phyloP scores from a whole-genome alignment of 1,140 invertebrate genomes.

The Dryas iulia region DNA sequence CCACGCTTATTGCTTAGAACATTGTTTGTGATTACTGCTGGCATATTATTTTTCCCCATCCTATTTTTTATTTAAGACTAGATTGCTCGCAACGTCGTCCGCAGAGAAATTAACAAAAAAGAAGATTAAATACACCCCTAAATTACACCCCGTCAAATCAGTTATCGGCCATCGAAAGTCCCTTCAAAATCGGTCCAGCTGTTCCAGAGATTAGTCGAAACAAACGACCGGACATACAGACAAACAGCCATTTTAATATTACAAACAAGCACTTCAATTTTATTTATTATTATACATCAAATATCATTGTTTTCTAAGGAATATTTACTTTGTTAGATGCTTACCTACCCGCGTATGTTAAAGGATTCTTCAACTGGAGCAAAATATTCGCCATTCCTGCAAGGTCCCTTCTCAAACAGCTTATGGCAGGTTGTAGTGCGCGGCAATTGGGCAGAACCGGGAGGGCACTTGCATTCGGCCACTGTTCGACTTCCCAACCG shows the following conservation, averaged over 20 bases:
- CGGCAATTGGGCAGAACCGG: slow-evolving; percentile 85
- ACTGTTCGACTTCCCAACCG: slow-evolving; percentile 81
- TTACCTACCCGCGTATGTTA: slow-evolving; percentile 76
- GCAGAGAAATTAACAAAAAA: too few species aligned
- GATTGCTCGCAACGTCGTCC: too few species aligned
- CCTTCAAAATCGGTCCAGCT: too few species aligned
- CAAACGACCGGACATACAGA: neutral
- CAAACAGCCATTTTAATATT: too few species aligned
- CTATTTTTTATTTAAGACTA: too few species aligned
- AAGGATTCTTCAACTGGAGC: slow-evolving; percentile 81
- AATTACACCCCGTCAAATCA: too few species aligned
- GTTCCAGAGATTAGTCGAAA: neutral
- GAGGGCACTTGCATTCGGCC: slow-evolving; percentile 89
- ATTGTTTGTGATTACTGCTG: too few species aligned
- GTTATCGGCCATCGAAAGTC: too few species aligned
- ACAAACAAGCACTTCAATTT: too few species aligned
- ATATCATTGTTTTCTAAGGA: neutral
- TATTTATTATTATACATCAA: neutral
- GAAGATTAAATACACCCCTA: too few species aligned
- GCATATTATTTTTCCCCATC: too few species aligned
- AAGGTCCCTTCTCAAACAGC: slow-evolving; percentile 86
- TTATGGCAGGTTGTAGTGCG: slow-evolving; percentile 83
- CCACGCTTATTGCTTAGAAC: too few species aligned
- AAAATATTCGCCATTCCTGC: slow-evolving; percentile 86
- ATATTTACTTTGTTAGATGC: slow-evolving; percentile 38